Base-by-base conservation (phyloP, 2,797 vertebrate genomes). In the Cryptoblepharus egeriae region DNA sequence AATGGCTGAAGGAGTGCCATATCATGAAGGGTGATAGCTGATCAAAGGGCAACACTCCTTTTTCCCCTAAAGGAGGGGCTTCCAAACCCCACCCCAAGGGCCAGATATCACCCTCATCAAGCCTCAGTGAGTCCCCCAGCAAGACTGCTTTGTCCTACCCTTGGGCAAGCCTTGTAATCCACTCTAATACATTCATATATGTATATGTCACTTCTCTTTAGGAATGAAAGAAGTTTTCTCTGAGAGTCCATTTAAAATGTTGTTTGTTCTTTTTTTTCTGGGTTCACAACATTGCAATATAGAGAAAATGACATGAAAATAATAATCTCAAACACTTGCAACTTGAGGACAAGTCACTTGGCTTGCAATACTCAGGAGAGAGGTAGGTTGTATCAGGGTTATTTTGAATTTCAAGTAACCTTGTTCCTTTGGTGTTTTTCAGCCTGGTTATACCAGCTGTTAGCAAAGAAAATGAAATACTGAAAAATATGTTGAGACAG, bases 331-430 rank as follows among this genome's bases (percentile, higher is more conserved):
- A 20, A 65, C 22, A 52, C 12, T 81, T 57, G n/a, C 18, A 45
- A 28, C 55, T 28, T 57, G 68, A 82, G 65, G 49, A 35, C 64
- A 79, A 69, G 26, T 2, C 16, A 16, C 45, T 35, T 52, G 79
- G 22, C 35, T 60, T 67, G 28, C 73, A 68, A 10, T 67, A 67
- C 32, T 28, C 32, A 1, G n/a, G 32, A 4, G 49, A 67, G 18
- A 67, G 37, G 13, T 45, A 75, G 64, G 35, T 37, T 73, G 70
- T 61, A 65, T 39, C 39, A 67, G 61, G 35, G 35, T 58, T 60
- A 45, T 37, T 68, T 75, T 82, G 39, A 42, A 82, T 82, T 82
- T 52, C 32, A 60, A 75, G 63, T 65, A 52, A 81, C 45, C 64
- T 68, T 75, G 72, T 45, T 69, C 22, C 22, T 82, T 67, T 39